Evolutionary conservation across 1,140 invertebrate species (phyloP).

Genomic region (Psix sp.): DNA sequence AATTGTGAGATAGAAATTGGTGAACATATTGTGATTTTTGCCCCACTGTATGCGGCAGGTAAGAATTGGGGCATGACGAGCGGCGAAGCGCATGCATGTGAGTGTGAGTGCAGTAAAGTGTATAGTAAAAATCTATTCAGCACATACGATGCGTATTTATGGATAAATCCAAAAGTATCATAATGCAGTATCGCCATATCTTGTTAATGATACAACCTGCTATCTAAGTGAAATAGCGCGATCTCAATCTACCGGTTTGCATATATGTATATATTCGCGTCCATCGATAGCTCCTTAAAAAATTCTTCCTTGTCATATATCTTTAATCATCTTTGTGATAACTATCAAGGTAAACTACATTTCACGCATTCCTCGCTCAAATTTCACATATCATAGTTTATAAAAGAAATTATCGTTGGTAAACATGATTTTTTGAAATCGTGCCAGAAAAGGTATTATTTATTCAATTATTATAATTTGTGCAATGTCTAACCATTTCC

Average conservation of each 20-base stretch:
- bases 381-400: too few relatives aligned
- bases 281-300: too few relatives aligned
- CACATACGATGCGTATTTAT: constrained; percentile 13
- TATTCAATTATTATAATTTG: too few relatives aligned
- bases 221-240: constrained; percentile 18
- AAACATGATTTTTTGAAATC: too few relatives aligned
- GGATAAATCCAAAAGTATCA: constrained; percentile 35
- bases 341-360: constrained; percentile 1
- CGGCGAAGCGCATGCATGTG: constrained; percentile 59
- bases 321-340: constrained; percentile 17
- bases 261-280: too few relatives aligned
- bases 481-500: too few relatives aligned
- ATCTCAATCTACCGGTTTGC: constrained; percentile 35
- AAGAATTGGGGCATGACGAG: constrained; percentile 67
- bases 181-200: constrained; percentile 24
- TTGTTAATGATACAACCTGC: constrained; percentile 24
- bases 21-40: constrained; percentile 53
- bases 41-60: constrained; percentile 27
- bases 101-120: constrained; percentile 48
- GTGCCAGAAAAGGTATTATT: too few relatives aligned
- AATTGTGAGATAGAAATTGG: constrained; percentile 48
- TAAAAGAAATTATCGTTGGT: too few relatives aligned
- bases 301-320: constrained; percentile 1
- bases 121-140: too few relatives aligned
- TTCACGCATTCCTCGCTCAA: not conserved